Evolutionary conservation across 2,797 vertebrate species (phyloP).

Genomic region (Distichodus sexfasciatus): DNA sequence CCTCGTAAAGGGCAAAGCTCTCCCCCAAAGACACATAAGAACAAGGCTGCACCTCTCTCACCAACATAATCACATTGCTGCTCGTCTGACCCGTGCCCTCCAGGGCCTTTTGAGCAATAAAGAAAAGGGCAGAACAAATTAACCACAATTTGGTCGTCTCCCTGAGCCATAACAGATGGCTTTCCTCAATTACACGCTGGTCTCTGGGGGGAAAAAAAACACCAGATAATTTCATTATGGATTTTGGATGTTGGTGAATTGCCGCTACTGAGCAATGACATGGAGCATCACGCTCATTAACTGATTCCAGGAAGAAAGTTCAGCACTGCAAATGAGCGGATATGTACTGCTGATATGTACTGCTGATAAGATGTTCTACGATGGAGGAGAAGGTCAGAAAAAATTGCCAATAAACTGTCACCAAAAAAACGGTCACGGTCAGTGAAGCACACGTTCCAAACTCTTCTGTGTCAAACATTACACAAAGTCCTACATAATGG

Average conservation of each 20-base stretch:
- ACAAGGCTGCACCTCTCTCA: slow-evolving; percentile 58
- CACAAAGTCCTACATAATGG: too few relatives aligned
- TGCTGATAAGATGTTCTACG: not conserved
- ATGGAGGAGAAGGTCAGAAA: not conserved
- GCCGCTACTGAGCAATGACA: slow-evolving; percentile 1
- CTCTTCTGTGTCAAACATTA: too few relatives aligned
- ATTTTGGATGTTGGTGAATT: slow-evolving; percentile 13
- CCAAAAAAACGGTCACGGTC: too few relatives aligned
- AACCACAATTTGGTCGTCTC: slow-evolving; percentile 50
- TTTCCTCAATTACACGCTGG: slow-evolving; percentile 51
- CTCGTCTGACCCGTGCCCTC: slow-evolving; percentile 67
- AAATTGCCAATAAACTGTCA: not conserved
- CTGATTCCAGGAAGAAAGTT: slow-evolving; percentile 24
- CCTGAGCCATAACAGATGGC: slow-evolving; percentile 43
- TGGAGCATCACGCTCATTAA: not conserved
- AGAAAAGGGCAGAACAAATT: slow-evolving; percentile 62
- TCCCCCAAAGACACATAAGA: slow-evolving; percentile 64
- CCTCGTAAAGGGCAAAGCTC: slow-evolving; percentile 69
- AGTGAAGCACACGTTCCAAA: too few relatives aligned
- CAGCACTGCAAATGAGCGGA: not conserved
- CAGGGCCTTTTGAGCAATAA: slow-evolving; percentile 63
- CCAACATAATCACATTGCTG: slow-evolving; percentile 72
- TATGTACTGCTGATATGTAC: not conserved
- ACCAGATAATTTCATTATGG: slow-evolving; percentile 38
- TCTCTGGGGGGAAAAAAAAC: slow-evolving; percentile 15